phyloP scores from a whole-genome alignment of 2,113 vertebrate species.

The Neogobius melanostomus region DNA sequence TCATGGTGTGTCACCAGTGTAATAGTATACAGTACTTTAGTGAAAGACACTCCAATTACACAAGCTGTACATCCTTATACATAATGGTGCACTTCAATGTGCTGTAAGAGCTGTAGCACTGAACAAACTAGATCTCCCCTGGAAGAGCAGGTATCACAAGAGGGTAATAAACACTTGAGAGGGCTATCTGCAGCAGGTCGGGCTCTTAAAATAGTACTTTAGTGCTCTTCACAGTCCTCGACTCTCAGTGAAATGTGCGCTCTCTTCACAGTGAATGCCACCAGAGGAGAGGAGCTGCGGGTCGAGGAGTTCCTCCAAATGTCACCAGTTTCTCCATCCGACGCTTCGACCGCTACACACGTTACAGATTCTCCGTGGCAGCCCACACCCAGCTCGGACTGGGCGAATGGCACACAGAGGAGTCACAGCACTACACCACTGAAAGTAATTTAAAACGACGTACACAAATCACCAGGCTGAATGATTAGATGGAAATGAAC shows the following conservation, averaged over 20 bases:
- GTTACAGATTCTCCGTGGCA: slow-evolving; percentile 87
- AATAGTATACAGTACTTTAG: neutral
- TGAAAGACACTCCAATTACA: neutral
- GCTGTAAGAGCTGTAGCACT: slow-evolving; percentile 19
- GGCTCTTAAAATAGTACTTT: slow-evolving; percentile 25
- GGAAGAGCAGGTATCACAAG: slow-evolving; percentile 17
- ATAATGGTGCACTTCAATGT: slow-evolving; percentile 24
- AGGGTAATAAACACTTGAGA: slow-evolving; percentile 35
- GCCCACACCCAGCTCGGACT: slow-evolving; percentile 85
- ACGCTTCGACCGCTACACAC: slow-evolving; percentile 89
- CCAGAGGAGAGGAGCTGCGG: slow-evolving; percentile 76
- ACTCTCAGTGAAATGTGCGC: neutral
- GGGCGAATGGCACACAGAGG: slow-evolving; percentile 83
- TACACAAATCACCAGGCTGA: neutral
- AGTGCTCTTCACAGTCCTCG: slow-evolving; percentile 17
- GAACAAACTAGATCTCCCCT: slow-evolving; percentile 1
- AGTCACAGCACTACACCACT: slow-evolving; percentile 86
- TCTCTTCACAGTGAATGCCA: slow-evolving; percentile 84
- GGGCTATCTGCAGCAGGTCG: slow-evolving; percentile 8
- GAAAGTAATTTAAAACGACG: slow-evolving; percentile 81
- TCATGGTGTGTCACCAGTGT: too few relatives aligned
- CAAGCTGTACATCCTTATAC: neutral
- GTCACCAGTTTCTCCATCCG: slow-evolving; percentile 87
- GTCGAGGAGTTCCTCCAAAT: slow-evolving; percentile 86
- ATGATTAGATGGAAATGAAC: too few relatives aligned